Evolutionary conservation across 2,113 vertebrate genomes (phyloP).

Genomic region (Takifugu bimaculatus): DNA sequence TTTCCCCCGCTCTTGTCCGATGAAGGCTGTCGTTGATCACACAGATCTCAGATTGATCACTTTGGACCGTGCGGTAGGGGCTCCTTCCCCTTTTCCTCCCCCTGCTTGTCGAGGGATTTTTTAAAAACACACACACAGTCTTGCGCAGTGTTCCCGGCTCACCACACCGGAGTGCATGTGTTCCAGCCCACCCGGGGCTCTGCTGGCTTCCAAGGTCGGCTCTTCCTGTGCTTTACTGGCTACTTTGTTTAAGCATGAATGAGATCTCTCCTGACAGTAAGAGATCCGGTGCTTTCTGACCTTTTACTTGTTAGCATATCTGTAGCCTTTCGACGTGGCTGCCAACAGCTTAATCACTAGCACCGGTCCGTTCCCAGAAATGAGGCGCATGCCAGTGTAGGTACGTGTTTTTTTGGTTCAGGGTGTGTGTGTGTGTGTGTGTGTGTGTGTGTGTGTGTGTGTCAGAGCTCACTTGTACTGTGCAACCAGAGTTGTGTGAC

Average conservation of each 20-base stretch:
- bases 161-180: slow-evolving; percentile 19
- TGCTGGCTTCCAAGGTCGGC: slow-evolving; percentile 51
- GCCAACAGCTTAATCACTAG: slow-evolving; percentile 39
- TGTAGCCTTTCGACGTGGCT: slow-evolving; percentile 25
- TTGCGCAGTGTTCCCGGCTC: background rate
- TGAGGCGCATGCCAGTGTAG: slow-evolving; percentile 36
- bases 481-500: slow-evolving; percentile 13
- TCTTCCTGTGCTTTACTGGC: slow-evolving; percentile 34
- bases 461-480: slow-evolving; percentile 2
- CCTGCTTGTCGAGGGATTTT: slow-evolving; percentile 26
- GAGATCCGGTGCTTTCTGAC: slow-evolving; percentile 20
- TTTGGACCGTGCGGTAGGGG: slow-evolving; percentile 19
- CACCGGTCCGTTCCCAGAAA: slow-evolving; percentile 53
- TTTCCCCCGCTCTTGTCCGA: slow-evolving; percentile 4
- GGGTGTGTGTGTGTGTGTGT: slow-evolving; percentile 45
- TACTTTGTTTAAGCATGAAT: slow-evolving; percentile 39
- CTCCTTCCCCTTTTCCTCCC: slow-evolving; percentile 29
- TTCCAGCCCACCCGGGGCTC: slow-evolving; percentile 32
- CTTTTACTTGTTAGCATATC: slow-evolving; percentile 19
- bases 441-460: slow-evolving; percentile 3
- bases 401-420: slow-evolving; percentile 33
- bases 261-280: slow-evolving; percentile 16
- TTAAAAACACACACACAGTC: background rate
- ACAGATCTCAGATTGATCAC: slow-evolving; percentile 40
- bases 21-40: slow-evolving; percentile 37